A percentile compares a stretch with the other conserved stretches of the same genome.
Conservation (phyloP, 2,113 vertebrate genomes). For the Stigmatopora nigra region DNA sequence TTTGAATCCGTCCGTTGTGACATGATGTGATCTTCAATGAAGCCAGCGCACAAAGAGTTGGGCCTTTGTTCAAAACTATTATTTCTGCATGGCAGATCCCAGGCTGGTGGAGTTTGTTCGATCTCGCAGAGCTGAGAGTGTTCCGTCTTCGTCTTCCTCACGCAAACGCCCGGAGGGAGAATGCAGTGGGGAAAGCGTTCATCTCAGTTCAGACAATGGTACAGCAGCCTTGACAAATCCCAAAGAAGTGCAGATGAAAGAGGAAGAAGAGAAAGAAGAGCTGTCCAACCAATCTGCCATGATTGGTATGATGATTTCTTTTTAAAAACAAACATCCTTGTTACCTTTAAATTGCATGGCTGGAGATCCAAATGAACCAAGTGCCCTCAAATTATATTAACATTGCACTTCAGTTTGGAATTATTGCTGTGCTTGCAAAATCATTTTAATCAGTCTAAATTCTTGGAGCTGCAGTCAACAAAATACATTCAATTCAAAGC, state of each 20-base stretch:
- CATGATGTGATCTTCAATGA: not conserved
- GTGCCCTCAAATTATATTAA: not conserved
- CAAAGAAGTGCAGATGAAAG: slow-evolving; percentile 55
- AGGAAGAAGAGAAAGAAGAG: slow-evolving; percentile 45
- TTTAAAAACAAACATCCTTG: not conserved
- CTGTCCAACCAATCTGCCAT: slow-evolving; percentile 38
- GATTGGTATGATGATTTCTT: slow-evolving; percentile 59
- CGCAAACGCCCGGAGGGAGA: slow-evolving; percentile 27
- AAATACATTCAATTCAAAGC: slow-evolving; percentile 4
- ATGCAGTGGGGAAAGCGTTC: slow-evolving; percentile 14
- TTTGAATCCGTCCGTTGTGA: not conserved
- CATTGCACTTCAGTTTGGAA: not conserved
- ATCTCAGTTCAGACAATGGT: slow-evolving; percentile 10
- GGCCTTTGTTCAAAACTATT: slow-evolving; percentile 15
- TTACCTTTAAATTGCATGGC: not conserved
- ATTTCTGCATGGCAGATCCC: slow-evolving; percentile 73
- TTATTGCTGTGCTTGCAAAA: slow-evolving; percentile 2
- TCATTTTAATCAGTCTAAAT: slow-evolving; percentile 1
- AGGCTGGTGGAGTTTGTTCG: slow-evolving; percentile 82
- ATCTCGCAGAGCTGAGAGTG: slow-evolving; percentile 61
- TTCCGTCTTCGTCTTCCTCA: slow-evolving; percentile 27
- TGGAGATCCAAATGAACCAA: slow-evolving; percentile 2
- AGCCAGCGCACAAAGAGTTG: not conserved
- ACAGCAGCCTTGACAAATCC: slow-evolving; percentile 19
- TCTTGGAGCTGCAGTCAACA: not conserved